Evolutionary conservation across 2,888 invertebrate species (phyloP).

Genomic region (Clepsis dumicolana): DNA sequence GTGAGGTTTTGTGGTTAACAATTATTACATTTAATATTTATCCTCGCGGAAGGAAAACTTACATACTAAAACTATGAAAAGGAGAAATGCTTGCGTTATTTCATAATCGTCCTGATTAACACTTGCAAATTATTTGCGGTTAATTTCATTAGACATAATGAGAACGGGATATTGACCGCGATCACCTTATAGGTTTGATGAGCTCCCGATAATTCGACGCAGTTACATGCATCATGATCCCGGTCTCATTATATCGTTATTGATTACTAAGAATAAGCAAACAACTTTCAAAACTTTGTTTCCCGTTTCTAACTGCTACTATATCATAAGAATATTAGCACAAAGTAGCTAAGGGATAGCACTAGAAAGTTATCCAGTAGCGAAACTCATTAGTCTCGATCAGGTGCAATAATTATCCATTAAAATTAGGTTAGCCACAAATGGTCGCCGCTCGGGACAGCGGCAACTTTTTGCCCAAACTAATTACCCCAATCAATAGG

Average conservation of each 20-base stretch:
- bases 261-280: too few species aligned
- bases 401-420: conserved; percentile 22
- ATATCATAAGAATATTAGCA: neutral
- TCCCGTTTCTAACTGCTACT: neutral
- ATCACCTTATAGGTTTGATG: too few species aligned
- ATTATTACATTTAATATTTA: neutral
- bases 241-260: too few species aligned
- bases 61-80: neutral
- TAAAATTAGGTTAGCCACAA: conserved; percentile 32
- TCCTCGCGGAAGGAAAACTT: neutral
- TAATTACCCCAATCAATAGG: conserved; percentile 39
- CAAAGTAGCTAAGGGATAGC: neutral
- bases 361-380: conserved; percentile 18
- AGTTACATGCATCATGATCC: too few species aligned
- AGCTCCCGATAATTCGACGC: too few species aligned
- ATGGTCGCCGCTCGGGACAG: conserved; percentile 16
- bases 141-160: too few species aligned
- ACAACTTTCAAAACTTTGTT: neutral
- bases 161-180: too few species aligned
- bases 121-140: too few species aligned
- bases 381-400: conserved; percentile 13
- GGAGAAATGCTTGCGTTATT: neutral
- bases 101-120: neutral
- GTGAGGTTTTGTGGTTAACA: conserved; percentile 17
- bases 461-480: conserved; percentile 23